Conservation (phyloP, 2,888 invertebrate species). For the Agonopterix alstromeriana region DNA sequence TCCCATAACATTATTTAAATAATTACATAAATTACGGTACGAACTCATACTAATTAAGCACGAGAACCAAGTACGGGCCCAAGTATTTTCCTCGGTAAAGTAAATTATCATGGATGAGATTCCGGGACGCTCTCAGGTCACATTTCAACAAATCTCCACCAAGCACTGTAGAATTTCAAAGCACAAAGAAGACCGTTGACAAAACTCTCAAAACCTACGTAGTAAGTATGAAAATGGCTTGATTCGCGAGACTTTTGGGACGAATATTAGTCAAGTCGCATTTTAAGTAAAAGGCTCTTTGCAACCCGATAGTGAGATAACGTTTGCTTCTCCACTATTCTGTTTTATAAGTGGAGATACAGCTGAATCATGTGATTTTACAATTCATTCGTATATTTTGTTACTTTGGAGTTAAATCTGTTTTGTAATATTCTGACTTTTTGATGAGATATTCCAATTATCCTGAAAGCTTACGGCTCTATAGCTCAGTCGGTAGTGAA, state of each 20-base stretch:
- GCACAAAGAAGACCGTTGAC: too few relatives aligned
- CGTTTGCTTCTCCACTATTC: neutral
- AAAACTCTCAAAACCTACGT: too few relatives aligned
- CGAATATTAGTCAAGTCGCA: neutral
- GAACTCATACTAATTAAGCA: neutral
- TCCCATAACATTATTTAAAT: too few relatives aligned
- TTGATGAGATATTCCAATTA: too few relatives aligned
- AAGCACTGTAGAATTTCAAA: neutral
- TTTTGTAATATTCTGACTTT: neutral
- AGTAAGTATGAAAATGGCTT: too few relatives aligned
- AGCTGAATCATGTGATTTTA: neutral
- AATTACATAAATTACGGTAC: neutral
- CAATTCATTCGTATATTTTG: too few relatives aligned
- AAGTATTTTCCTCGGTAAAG: neutral
- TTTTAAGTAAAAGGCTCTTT: slow-evolving; percentile 4
- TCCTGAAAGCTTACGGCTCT: too few relatives aligned
- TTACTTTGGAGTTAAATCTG: slow-evolving; percentile 1
- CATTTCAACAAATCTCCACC: slow-evolving; percentile 7
- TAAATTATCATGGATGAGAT: slow-evolving; percentile 1
- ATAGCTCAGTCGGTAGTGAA: too few relatives aligned
- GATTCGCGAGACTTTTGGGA: too few relatives aligned
- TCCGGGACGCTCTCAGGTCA: neutral
- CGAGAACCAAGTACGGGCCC: neutral
- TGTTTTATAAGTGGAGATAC: neutral
- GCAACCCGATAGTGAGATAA: slow-evolving; percentile 1